A percentile compares a stretch with the other conserved stretches of the same genome.
Conservation (phyloP, 2,888 invertebrate species). For the Balanococcus diminutus region DNA sequence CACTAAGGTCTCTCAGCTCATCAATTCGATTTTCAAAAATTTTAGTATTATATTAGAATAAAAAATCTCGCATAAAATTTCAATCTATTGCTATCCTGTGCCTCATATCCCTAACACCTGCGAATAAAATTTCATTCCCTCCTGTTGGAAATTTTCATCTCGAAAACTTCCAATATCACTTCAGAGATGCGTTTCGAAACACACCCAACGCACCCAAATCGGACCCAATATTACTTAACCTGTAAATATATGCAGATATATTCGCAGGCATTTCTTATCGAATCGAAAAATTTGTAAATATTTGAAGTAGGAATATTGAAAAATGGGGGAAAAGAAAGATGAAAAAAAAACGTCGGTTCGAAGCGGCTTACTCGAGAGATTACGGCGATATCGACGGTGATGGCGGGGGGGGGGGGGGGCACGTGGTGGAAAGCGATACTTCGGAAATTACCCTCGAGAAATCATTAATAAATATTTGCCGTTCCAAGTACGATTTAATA, state of each 20-base stretch:
- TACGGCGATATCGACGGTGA: too few relatives aligned
- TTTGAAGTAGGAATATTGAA: background rate
- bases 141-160: too few relatives aligned
- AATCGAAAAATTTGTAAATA: background rate
- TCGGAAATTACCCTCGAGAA: conserved; percentile 1
- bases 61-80: too few relatives aligned
- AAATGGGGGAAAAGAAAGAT: background rate
- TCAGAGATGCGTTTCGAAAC: too few relatives aligned
- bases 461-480: background rate
- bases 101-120: too few relatives aligned
- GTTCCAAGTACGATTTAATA: background rate
- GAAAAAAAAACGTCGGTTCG: background rate
- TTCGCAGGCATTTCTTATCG: conserved; percentile 4
- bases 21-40: too few relatives aligned
- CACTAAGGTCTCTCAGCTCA: too few relatives aligned
- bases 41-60: too few relatives aligned
- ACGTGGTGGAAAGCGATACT: background rate
- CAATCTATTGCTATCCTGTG: too few relatives aligned
- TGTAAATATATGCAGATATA: background rate
- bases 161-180: too few relatives aligned
- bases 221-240: background rate
- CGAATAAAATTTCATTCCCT: too few relatives aligned
- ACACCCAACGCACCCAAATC: too few relatives aligned
- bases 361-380: background rate
- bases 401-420: background rate